Base-by-base conservation (phyloP, 2,113 vertebrate species). In the Dolichallabes microphthalmus region DNA sequence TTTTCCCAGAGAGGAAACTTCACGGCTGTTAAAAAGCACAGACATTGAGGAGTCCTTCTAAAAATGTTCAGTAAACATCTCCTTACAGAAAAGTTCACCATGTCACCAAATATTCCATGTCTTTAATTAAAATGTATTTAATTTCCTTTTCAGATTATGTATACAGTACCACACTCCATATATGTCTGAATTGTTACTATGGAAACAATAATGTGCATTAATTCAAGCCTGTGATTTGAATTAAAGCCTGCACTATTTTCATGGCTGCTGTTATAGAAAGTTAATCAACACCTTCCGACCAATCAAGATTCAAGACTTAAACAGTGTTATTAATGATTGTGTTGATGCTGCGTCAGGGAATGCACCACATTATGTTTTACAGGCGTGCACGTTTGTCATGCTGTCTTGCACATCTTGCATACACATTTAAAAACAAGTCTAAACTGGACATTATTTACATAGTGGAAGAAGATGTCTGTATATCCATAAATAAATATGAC, bases 361-460 rank as follows among this genome's bases (percentile, higher is more conserved):
- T 8, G 15, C 66, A 19, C 9, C 19, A 22, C 39, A 45, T 71
- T 52, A 11, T 11, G 6, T 19, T 55, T 27, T 53, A 55, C 52
- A 30, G 74, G 8, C 30, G 15, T 11, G 27, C 8, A 58, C 55
- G 10, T 11, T 2, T 58, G 7, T 4, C 75, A 12, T 53, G 53
- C 14, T 0, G 1, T 57, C 20, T 22, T 79, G 55, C 20, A 19
- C 13, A 35, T 79, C 17, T 35, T 32, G 30, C 58, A 9, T 35
- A 5, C 17, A 11, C 22, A 17, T 39, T 32, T 30, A 30, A 50
- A 74, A 50, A n/a, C 12, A 14, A 50, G 39, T 12, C 45, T 25
- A 74, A 50, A 50, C 79, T 80, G 60, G 4, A 30, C 25, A 52
- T 66, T 19, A 81, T 58, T n/a, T 20, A 77, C 32, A 83, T 66